A percentile compares a stretch with the other conserved stretches of the same genome.
Conservation (phyloP, 1,140 invertebrate species). For the Drosophila triauraria region DNA sequence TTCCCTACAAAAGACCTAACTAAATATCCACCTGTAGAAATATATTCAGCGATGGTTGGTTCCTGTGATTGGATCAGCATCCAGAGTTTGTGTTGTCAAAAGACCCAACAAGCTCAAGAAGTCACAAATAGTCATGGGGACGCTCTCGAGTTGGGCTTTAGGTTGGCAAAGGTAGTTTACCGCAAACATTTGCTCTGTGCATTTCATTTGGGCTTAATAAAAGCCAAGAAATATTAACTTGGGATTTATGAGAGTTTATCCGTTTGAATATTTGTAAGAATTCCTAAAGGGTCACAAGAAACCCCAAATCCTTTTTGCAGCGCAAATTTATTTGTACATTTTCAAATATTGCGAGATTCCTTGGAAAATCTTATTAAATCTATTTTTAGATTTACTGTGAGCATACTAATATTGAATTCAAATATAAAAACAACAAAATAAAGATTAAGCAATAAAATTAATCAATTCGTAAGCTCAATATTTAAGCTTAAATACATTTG, state of each 20-base stretch:
- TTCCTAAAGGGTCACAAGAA: neutral
- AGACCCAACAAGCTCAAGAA: constrained; percentile 21
- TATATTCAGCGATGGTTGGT: constrained; percentile 31
- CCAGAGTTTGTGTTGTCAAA: constrained; percentile 41
- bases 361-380: too few relatives aligned
- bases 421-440: too few relatives aligned
- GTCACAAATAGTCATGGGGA: constrained; percentile 19
- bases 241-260: constrained; percentile 11
- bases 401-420: too few relatives aligned
- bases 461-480: neutral
- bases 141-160: constrained; percentile 15
- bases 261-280: neutral
- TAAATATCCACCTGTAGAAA: neutral
- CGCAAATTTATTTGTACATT: neutral
- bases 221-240: constrained; percentile 25
- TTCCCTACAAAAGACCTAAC: too few relatives aligned
- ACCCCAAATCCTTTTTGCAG: neutral
- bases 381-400: too few relatives aligned
- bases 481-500: neutral
- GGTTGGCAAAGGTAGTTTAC: constrained; percentile 21
- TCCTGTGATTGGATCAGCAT: constrained; percentile 45
- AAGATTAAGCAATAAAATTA: neutral
- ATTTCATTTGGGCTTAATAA: constrained; percentile 15
- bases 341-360: too few relatives aligned
- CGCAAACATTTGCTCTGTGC: constrained; percentile 15